A percentile compares a stretch with the other conserved stretches of the same genome.
Evolutionary conservation across 1,140 invertebrate genomes (phyloP).

Genomic region (Drosophila takahashii): DNA sequence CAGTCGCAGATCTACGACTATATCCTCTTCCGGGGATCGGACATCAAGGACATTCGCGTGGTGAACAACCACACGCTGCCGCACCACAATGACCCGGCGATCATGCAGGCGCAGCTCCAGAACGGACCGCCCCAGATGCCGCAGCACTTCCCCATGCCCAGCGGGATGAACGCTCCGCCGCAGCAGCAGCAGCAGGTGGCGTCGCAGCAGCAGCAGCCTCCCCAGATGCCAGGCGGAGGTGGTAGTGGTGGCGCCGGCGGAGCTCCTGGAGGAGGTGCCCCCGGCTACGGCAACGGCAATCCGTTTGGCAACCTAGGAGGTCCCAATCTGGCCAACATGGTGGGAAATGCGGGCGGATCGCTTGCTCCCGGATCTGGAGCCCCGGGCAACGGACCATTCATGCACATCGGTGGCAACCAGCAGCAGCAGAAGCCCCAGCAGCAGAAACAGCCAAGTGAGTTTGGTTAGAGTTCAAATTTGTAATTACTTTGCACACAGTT

Average conservation of each 20-base stretch:
- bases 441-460: conserved; percentile 92
- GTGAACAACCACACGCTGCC: conserved; percentile 90
- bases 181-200: conserved; percentile 60
- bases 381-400: conserved; percentile 85
- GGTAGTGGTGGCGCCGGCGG: conserved; percentile 38
- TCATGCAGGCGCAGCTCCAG: conserved; percentile 94
- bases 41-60: conserved; percentile 99
- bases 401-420: conserved; percentile 80
- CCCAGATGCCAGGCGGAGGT: conserved; percentile 56
- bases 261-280: conserved; percentile 40
- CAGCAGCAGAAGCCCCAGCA: conserved; percentile 88
- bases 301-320: conserved; percentile 78
- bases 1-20: conserved; percentile 99
- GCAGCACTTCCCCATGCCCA: conserved; percentile 79
- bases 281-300: conserved; percentile 71
- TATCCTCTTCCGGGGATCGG: conserved; percentile 98
- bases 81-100: conserved; percentile 96
- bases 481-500: background rate
- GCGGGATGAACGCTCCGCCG: conserved; percentile 65
- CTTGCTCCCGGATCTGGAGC: conserved; percentile 86
- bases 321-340: conserved; percentile 58
- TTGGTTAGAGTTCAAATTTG: conserved; percentile 18
- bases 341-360: conserved; percentile 79
- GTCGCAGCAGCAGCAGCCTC: conserved; percentile 51
- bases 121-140: conserved; percentile 85